Evolutionary conservation across 2,888 invertebrate genomes (phyloP).

Genomic region (Galerucella calmariensis): DNA sequence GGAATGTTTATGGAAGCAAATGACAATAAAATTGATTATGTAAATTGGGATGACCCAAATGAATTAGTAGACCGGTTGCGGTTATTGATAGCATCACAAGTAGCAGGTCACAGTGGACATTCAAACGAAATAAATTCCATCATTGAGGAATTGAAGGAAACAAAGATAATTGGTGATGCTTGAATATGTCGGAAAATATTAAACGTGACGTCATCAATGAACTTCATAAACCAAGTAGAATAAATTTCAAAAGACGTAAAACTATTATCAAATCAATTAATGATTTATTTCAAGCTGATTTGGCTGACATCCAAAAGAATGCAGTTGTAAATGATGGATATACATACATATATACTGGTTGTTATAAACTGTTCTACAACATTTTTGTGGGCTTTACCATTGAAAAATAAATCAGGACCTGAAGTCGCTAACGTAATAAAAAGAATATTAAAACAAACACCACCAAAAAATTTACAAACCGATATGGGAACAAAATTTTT

Average conservation of each 20-base stretch:
- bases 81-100: too few species aligned
- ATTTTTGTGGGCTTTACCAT: background rate
- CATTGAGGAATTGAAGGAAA: too few species aligned
- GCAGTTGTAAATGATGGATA: too few species aligned
- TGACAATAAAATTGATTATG: too few species aligned
- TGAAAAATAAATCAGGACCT: background rate
- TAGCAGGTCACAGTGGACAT: too few species aligned
- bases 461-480: background rate
- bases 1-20: too few species aligned
- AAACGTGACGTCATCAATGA: background rate
- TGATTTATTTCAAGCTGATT: too few species aligned
- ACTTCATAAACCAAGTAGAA: background rate
- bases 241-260: background rate
- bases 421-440: background rate
- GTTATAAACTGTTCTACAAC: background rate
- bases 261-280: background rate
- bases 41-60: too few species aligned
- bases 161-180: background rate
- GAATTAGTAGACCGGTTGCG: too few species aligned
- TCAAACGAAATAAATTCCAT: too few species aligned
- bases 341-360: too few species aligned
- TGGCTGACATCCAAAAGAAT: background rate
- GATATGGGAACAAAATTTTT: background rate
- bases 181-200: background rate
- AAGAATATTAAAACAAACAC: background rate